A percentile compares a stretch with the other conserved stretches of the same genome.
phyloP scores from a whole-genome alignment of 2,797 vertebrate genomes.

The Protosalanx chinensis region DNA sequence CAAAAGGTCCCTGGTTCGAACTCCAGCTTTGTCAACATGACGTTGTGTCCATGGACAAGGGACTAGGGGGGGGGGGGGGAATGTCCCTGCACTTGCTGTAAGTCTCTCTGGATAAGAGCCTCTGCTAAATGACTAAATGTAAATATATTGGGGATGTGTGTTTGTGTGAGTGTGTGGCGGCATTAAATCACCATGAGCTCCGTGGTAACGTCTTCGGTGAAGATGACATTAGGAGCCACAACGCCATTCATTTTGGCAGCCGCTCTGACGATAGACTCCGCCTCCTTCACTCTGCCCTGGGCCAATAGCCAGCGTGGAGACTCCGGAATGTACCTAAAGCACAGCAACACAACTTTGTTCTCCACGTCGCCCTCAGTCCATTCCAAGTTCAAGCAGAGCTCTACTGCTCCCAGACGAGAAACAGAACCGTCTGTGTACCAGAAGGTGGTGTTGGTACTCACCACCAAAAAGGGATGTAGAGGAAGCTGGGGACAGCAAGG shows the following conservation, averaged over 20 bases:
- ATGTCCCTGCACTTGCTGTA: too few species aligned
- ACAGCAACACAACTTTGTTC: background rate
- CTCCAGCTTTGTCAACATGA: too few species aligned
- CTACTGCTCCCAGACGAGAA: background rate
- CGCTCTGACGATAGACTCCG: slow-evolving; percentile 26
- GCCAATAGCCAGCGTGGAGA: slow-evolving; percentile 34
- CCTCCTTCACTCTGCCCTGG: slow-evolving; percentile 28
- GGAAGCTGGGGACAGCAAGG: slow-evolving; percentile 66
- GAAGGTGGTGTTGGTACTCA: background rate
- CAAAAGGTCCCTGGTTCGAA: too few species aligned
- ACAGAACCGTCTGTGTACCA: background rate
- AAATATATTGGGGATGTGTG: background rate
- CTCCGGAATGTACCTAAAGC: slow-evolving; percentile 30
- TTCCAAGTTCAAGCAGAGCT: background rate
- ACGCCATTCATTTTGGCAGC: slow-evolving; percentile 33
- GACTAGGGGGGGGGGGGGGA: too few species aligned
- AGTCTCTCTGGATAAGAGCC: too few species aligned
- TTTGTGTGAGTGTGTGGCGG: background rate
- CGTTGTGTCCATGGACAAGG: too few species aligned
- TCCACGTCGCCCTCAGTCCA: background rate
- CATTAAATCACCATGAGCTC: background rate
- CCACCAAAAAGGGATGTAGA: slow-evolving; percentile 71
- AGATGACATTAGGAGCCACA: slow-evolving; percentile 21
- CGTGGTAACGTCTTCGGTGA: slow-evolving; percentile 9
- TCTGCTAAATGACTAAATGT: too few species aligned